These are phyloP conservation scores for Myiotriccus ornatus DNA, from an alignment of 2,797 vertebrate genomes.

Conservation along the genomic window DNA sequence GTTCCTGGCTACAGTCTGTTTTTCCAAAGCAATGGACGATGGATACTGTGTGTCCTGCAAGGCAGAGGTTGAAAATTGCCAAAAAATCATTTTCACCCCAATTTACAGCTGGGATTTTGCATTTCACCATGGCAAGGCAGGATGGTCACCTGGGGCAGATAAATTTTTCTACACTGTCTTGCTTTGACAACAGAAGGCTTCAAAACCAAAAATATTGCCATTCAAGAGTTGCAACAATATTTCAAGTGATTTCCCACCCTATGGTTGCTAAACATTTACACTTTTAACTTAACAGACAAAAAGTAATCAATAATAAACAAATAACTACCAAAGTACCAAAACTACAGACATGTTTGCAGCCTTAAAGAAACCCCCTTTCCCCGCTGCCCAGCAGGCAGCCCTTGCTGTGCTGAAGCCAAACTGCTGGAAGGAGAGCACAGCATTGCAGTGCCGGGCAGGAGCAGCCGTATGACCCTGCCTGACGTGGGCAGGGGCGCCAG, in stretches of 20 bases:
- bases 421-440: neutral
- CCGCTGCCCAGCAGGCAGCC: neutral
- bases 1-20: neutral
- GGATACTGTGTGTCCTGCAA: neutral
- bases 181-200: neutral
- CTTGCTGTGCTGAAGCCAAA: neutral
- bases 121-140: neutral
- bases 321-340: neutral
- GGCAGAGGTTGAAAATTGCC: neutral
- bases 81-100: neutral
- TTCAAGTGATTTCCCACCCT: neutral
- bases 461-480: rapidly evolving
- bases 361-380: neutral
- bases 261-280: neutral
- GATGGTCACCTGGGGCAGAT: neutral
- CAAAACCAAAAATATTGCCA: neutral
- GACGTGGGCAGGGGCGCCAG: rapidly evolving
- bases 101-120: neutral
- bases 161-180: neutral
- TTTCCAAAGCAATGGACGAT: neutral
- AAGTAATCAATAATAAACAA: neutral
- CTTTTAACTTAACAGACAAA: neutral
- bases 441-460: rapidly evolving
- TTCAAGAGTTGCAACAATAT: neutral
- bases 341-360: neutral